A percentile compares a stretch with the other conserved stretches of the same genome.
Evolutionary conservation across 2,888 invertebrate species (phyloP).

Genomic region (Idaea biselata): DNA sequence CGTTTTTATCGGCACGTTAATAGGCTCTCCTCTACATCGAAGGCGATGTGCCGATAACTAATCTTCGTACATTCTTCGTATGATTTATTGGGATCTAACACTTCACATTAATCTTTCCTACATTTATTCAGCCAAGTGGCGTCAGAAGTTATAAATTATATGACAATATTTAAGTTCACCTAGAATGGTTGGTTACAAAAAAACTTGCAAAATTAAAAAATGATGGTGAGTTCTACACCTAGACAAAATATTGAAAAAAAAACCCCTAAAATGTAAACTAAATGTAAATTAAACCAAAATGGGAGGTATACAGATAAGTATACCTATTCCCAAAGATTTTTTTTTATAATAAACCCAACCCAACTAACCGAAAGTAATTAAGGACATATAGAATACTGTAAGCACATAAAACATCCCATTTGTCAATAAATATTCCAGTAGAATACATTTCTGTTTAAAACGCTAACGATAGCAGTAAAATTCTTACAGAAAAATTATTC

Average conservation of each 20-base stretch:
- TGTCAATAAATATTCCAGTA: neutral
- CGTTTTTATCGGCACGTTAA: neutral
- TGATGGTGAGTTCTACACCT: too few relatives aligned
- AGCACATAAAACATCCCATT: slow-evolving; percentile 12
- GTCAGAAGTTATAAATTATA: slow-evolving; percentile 35
- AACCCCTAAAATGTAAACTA: too few relatives aligned
- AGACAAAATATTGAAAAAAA: too few relatives aligned
- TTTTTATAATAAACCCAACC: too few relatives aligned
- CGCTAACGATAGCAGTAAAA: slow-evolving; percentile 7
- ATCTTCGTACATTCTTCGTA: slow-evolving; percentile 10
- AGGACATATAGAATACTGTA: slow-evolving; percentile 4
- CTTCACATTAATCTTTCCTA: slow-evolving; percentile 44
- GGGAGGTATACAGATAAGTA: too few relatives aligned
- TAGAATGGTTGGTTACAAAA: too few relatives aligned
- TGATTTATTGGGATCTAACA: slow-evolving; percentile 40
- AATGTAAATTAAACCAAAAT: too few relatives aligned
- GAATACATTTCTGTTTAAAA: neutral
- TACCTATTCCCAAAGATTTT: too few relatives aligned
- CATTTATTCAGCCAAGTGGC: slow-evolving; percentile 39
- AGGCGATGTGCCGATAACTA: neutral
- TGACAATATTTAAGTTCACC: too few relatives aligned
- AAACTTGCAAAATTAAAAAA: too few relatives aligned
- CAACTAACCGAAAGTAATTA: too few relatives aligned
- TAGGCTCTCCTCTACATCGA: neutral
- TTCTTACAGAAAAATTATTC: slow-evolving; percentile 2